Base-by-base conservation (phyloP, 92 coral and sea anemone species). In the Plumapathes pennacea region DNA sequence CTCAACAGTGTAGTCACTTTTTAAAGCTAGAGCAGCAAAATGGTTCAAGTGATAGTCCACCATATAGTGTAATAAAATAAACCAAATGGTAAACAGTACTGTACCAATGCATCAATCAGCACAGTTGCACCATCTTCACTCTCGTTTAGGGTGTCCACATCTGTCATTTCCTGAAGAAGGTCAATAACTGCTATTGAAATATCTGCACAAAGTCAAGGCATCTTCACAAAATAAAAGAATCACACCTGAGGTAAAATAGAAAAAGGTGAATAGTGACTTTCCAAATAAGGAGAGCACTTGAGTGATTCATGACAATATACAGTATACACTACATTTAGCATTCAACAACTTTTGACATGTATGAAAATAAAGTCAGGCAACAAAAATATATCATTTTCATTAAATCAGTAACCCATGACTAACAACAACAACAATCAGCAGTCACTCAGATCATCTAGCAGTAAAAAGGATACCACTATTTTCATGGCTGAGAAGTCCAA, bases 401-500 rank as follows among this genome's bases (percentile, higher is more conserved):
- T 20, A 9, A 8, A 10, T 52, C 8, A 19, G 20, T 1, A 38
- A 24, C 38, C 10, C 18, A 4, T 10, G 19, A 7, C 8, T 5
- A 23, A 38, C 14, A 15, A 23, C 4, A 28, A 34, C 42, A 22
- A 26, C 5, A 25, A 17, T 34, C 14, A n/a, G 10, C 8, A 7
- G 8, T 36, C 40, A 8, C 40, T 36, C 8, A 36, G 40, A 7
- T 36, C 40, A 36, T 36, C 13, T 36, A 36, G 8, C 13, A 13
- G 40, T n/a, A n/a, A n/a, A n/a, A n/a, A n/a, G 80, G 82, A 70
- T 86, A 90, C 86, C 95, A 72, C 96, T 66, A 55, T 91, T 91
- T 5, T 91, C 97, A 80, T 91, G 97, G 57, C 97, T 91, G 7
- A 91, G 59, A 52, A 91, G 76, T 25, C 97, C 97, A 30, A 91